Evolutionary conservation across 1,140 invertebrate genomes (phyloP).

Genomic region (Grapholita molesta): DNA sequence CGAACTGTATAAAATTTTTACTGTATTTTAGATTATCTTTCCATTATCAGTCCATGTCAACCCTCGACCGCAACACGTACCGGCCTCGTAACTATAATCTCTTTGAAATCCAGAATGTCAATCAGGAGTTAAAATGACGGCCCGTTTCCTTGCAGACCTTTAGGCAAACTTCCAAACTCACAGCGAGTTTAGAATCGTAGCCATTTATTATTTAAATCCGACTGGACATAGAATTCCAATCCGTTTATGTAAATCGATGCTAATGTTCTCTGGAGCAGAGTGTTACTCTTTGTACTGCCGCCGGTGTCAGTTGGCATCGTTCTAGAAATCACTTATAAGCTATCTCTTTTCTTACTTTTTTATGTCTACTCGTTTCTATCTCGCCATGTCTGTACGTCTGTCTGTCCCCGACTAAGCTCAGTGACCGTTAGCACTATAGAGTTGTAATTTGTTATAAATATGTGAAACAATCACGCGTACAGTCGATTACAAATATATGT

Average conservation of each 20-base stretch:
- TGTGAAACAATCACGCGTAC: too few species aligned
- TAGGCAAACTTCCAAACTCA: slow-evolving; percentile 29
- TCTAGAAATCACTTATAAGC: background rate
- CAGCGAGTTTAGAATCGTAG: slow-evolving; percentile 32
- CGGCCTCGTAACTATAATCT: background rate
- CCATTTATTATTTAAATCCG: slow-evolving; percentile 57
- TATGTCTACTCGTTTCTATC: background rate
- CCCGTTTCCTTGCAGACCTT: slow-evolving; percentile 27
- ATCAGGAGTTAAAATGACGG: slow-evolving; percentile 36
- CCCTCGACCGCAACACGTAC: background rate
- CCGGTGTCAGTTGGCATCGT: background rate
- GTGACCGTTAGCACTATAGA: too few species aligned
- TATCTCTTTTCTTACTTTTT: background rate
- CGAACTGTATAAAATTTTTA: background rate
- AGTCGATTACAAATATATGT: too few species aligned
- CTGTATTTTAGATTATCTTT: background rate
- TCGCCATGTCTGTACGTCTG: too few species aligned
- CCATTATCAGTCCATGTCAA: background rate
- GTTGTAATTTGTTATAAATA: too few species aligned
- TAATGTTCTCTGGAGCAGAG: slow-evolving; percentile 34
- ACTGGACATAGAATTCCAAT: slow-evolving; percentile 44
- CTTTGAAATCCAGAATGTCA: slow-evolving; percentile 9
- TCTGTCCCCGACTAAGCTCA: too few species aligned
- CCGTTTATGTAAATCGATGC: slow-evolving; percentile 56
- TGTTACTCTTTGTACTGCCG: background rate